Evolutionary conservation across 2,113 vertebrate species (phyloP).

Genomic region (Eudyptes chrysolophus): DNA sequence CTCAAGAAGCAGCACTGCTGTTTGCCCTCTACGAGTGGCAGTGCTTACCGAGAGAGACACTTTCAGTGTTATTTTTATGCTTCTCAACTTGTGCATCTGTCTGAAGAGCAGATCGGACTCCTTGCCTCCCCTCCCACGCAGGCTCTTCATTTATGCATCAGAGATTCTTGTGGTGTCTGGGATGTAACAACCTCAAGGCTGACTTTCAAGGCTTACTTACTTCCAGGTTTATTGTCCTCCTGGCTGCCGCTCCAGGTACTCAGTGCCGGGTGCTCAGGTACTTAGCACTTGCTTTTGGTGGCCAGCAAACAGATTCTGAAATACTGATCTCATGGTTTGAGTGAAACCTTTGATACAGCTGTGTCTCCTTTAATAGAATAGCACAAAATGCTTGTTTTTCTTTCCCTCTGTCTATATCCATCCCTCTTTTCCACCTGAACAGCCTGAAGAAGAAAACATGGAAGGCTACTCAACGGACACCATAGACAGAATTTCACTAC

Average conservation of each 20-base stretch:
- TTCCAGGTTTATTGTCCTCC: not conserved
- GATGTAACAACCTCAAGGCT: not conserved
- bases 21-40: not conserved
- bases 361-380: not conserved
- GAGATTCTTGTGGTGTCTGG: not conserved
- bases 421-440: not conserved
- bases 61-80: conserved; percentile 16
- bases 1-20: not conserved
- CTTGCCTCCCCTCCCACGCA: not conserved
- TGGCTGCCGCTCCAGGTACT: not conserved
- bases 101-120: not conserved
- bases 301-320: not conserved
- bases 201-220: not conserved
- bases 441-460: not conserved
- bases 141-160: not conserved
- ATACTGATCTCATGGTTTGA: not conserved
- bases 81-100: not conserved
- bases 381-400: not conserved
- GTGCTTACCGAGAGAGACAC: not conserved
- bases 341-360: not conserved
- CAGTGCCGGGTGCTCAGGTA: not conserved
- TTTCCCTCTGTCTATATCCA: not conserved
- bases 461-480: not conserved
- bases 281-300: not conserved
- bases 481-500: not conserved